These are phyloP conservation scores for Xenopus borealis DNA, from an alignment of 2,113 vertebrate species.

Conservation along the genomic window DNA sequence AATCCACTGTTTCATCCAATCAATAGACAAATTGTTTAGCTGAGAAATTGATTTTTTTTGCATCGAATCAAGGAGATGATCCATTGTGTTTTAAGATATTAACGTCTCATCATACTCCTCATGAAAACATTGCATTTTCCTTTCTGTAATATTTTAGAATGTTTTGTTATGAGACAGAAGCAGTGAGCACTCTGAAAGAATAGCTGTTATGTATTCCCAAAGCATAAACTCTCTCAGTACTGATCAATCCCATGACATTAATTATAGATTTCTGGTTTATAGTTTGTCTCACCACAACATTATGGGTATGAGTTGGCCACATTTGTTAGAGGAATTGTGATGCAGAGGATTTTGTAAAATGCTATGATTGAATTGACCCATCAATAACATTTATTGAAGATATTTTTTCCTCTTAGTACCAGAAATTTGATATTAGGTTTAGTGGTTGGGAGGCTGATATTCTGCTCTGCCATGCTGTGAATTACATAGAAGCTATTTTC, in stretches of 20 bases:
- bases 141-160: not conserved
- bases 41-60: too few species aligned
- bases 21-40: not conserved
- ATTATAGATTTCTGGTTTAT: not conserved
- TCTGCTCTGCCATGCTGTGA: too few species aligned
- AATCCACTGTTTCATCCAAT: not conserved
- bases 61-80: too few species aligned
- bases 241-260: constrained; percentile 10
- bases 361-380: not conserved
- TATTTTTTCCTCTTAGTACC: not conserved
- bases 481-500: too few species aligned
- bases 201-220: not conserved
- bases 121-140: too few species aligned
- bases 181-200: not conserved
- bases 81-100: too few species aligned
- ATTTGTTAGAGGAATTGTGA: not conserved
- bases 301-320: not conserved
- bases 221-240: not conserved
- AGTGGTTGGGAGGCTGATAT: too few species aligned
- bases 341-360: not conserved
- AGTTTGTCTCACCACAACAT: not conserved
- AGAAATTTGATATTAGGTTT: too few species aligned
- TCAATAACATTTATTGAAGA: not conserved
- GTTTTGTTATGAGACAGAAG: not conserved
- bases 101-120: too few species aligned